Evolutionary conservation across 2,888 invertebrate species (phyloP).

Genomic region (Temnothorax rugatulus): DNA sequence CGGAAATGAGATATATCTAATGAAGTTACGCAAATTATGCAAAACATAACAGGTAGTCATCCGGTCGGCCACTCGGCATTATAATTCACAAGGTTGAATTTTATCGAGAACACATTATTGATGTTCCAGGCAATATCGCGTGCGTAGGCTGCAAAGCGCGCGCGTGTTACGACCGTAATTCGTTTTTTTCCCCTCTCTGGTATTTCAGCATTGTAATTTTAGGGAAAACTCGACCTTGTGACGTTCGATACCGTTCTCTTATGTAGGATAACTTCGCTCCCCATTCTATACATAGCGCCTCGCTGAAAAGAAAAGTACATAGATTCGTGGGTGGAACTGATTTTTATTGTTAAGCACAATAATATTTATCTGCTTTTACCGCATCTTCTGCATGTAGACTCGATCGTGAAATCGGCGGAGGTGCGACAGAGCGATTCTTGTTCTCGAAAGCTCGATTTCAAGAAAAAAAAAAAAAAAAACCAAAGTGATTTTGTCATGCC

Average conservation of each 20-base stretch:
- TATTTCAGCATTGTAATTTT: constrained; percentile 39
- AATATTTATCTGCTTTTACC: constrained; percentile 54
- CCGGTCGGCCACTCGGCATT: constrained; percentile 7
- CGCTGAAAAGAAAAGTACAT: constrained; percentile 38
- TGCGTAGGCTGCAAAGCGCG: background rate
- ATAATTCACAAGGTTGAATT: constrained; percentile 47
- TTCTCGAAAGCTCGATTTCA: constrained; percentile 4
- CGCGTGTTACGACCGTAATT: background rate
- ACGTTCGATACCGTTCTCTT: background rate
- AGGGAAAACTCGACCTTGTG: constrained; percentile 30
- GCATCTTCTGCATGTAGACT: constrained; percentile 53
- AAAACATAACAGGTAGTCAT: constrained; percentile 23
- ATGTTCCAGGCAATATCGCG: constrained; percentile 28
- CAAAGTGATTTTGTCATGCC: background rate
- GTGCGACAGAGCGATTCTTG: constrained; percentile 7
- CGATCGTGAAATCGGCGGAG: constrained; percentile 38
- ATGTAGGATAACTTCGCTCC: background rate
- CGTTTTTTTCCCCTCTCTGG: background rate
- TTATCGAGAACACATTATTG: constrained; percentile 49
- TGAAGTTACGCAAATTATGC: constrained; percentile 46
- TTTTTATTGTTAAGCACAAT: constrained; percentile 56
- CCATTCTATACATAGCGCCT: background rate
- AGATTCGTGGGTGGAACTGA: constrained; percentile 40
- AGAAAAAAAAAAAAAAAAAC: constrained; percentile 21
- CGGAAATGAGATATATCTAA: constrained; percentile 36